Conservation (phyloP, 2,888 invertebrate genomes). For the Drosophila differens region DNA sequence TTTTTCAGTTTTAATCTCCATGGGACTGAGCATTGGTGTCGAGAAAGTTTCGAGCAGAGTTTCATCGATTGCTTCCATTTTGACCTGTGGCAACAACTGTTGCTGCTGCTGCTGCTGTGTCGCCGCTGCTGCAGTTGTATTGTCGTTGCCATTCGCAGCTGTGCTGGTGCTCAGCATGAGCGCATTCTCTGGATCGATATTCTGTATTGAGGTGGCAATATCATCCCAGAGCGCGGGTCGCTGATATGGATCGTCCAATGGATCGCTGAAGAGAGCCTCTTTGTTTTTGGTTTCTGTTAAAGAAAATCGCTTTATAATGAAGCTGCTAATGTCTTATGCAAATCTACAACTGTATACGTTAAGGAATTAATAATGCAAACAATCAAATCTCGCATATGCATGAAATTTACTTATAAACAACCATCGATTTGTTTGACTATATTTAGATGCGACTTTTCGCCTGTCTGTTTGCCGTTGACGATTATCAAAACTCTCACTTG, state of each 20-base stretch:
- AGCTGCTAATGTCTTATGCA: slow-evolving; percentile 69
- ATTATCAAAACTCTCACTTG: slow-evolving; percentile 17
- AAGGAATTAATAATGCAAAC: slow-evolving; percentile 70
- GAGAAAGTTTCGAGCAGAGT: slow-evolving; percentile 88
- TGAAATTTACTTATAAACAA: slow-evolving; percentile 77
- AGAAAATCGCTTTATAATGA: slow-evolving; percentile 65
- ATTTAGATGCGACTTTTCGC: slow-evolving; percentile 41
- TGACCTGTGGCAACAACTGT: slow-evolving; percentile 87
- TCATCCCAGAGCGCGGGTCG: slow-evolving; percentile 96
- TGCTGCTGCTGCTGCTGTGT: slow-evolving; percentile 48
- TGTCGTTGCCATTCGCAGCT: slow-evolving; percentile 76
- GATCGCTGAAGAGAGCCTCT: slow-evolving; percentile 84
- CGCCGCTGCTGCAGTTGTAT: slow-evolving; percentile 33
- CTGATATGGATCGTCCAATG: slow-evolving; percentile 92
- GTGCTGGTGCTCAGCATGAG: slow-evolving; percentile 91
- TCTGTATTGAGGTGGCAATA: slow-evolving; percentile 95
- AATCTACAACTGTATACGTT: slow-evolving; percentile 42
- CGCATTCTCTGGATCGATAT: slow-evolving; percentile 95
- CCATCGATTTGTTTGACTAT: slow-evolving; percentile 66
- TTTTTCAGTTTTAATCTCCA: slow-evolving; percentile 93
- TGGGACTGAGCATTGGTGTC: slow-evolving; percentile 90
- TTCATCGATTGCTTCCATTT: slow-evolving; percentile 91
- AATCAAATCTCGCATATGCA: slow-evolving; percentile 80
- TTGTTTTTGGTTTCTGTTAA: slow-evolving; percentile 84
- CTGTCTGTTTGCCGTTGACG: neutral